Conservation (phyloP, 1,140 invertebrate genomes). For the Plutomurus gul region DNA sequence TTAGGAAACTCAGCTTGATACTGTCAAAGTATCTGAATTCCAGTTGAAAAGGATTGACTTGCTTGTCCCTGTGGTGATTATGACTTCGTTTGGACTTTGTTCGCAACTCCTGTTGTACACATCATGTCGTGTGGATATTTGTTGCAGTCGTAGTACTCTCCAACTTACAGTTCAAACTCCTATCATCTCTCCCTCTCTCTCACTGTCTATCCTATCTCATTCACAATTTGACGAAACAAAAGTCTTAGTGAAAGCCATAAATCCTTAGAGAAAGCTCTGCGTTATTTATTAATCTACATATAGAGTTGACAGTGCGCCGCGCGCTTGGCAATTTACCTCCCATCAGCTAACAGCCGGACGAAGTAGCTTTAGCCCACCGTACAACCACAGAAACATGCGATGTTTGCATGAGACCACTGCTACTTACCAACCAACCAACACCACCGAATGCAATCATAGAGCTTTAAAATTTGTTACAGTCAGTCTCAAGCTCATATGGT, state of each 20-base stretch:
- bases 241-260: constrained; percentile 7
- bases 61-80: constrained; percentile 14
- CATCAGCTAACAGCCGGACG: not conserved
- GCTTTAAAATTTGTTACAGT: too few species aligned
- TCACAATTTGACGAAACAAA: not conserved
- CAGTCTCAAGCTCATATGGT: too few species aligned
- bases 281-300: constrained; percentile 24
- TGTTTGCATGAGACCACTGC: too few species aligned
- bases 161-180: not conserved
- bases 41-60: not conserved
- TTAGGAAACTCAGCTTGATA: not conserved
- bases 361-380: too few species aligned
- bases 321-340: not conserved
- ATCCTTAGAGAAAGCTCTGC: constrained; percentile 1
- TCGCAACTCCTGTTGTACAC: not conserved
- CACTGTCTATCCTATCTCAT: not conserved
- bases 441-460: too few species aligned
- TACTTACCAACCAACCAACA: too few species aligned
- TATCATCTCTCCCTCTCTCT: not conserved
- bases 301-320: constrained; percentile 1
- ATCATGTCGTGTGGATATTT: not conserved
- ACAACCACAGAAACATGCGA: too few species aligned
- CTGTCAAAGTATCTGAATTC: not conserved
- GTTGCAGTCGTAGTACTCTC: not conserved
- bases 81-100: not conserved